Conservation (phyloP, 2,797 vertebrate species). For the Glossophaga mutica region DNA sequence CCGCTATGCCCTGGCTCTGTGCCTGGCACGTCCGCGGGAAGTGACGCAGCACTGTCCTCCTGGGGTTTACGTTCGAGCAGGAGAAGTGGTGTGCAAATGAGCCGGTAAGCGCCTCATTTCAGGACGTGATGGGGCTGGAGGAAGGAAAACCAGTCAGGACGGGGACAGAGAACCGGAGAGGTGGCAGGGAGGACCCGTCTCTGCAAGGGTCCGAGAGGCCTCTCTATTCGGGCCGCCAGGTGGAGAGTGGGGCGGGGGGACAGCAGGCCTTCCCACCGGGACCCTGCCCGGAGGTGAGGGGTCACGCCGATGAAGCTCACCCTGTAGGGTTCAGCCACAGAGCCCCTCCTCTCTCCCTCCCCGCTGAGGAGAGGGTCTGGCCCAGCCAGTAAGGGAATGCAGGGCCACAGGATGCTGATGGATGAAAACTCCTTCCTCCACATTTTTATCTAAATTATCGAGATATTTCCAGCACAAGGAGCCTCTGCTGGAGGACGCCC, state of each 20-base stretch:
- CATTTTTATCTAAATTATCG: background rate
- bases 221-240: fast-evolving
- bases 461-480: background rate
- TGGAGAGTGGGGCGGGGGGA: fast-evolving
- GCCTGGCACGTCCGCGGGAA: background rate
- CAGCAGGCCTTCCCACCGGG: background rate
- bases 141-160: background rate
- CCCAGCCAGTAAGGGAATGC: fast-evolving
- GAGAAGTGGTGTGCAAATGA: background rate
- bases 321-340: background rate
- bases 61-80: background rate
- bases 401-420: no score
- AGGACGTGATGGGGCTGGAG: background rate
- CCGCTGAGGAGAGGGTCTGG: background rate
- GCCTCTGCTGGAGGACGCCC: background rate
- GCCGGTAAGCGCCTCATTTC: fast-evolving
- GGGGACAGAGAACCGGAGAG: background rate
- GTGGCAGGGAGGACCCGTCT: background rate
- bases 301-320: fast-evolving
- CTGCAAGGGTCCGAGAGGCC: background rate
- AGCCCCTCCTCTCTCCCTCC: fast-evolving
- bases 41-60: background rate
- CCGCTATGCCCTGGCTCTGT: background rate
- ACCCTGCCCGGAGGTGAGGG: fast-evolving
- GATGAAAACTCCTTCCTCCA: background rate